A percentile compares a stretch with the other conserved stretches of the same genome.
phyloP scores from a whole-genome alignment of 2,113 vertebrate species.

The Oreamnos americanus region DNA sequence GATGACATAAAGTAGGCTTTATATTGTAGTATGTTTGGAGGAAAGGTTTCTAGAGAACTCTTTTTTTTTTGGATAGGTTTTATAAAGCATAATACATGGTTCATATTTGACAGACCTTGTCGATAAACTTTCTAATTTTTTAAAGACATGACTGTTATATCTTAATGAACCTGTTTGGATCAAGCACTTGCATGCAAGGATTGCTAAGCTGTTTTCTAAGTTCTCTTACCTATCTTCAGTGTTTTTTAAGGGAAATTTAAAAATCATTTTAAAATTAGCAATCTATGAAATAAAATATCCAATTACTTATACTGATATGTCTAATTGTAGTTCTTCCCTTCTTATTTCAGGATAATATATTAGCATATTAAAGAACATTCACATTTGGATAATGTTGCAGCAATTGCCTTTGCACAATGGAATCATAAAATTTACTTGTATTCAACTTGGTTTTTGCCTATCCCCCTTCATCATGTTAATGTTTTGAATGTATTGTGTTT shows the following conservation, averaged over 20 bases:
- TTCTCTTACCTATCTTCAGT: background rate
- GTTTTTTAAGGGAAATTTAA: background rate
- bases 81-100: background rate
- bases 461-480: background rate
- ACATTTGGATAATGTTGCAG: background rate
- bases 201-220: background rate
- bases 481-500: background rate
- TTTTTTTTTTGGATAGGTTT: background rate
- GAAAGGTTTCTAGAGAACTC: background rate
- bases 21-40: background rate
- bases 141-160: background rate
- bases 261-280: background rate
- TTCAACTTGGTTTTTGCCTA: background rate
- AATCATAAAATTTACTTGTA: background rate
- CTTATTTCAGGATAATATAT: background rate
- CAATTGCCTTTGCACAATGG: background rate
- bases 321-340: background rate
- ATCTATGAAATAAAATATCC: background rate
- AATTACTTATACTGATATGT: background rate
- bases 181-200: background rate
- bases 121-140: background rate
- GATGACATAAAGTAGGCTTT: background rate
- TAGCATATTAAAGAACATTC: background rate
- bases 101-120: slow-evolving; percentile 8
- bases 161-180: background rate